phyloP scores from a whole-genome alignment of 92 coral and sea anemone genomes.

The Paragorgia papillata region DNA sequence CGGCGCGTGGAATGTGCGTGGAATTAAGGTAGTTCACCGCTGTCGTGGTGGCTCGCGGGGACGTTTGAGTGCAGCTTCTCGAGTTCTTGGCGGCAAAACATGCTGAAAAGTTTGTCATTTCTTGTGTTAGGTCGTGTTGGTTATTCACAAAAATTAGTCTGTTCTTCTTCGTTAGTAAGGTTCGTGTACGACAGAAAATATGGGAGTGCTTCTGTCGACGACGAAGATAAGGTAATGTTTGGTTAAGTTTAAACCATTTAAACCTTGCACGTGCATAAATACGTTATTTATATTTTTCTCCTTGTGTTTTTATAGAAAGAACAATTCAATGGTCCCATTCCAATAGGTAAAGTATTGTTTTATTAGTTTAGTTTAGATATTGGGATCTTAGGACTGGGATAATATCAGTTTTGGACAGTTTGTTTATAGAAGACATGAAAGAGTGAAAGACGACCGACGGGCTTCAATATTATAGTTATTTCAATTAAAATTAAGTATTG shows the following conservation, averaged over 20 bases:
- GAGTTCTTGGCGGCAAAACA: background rate
- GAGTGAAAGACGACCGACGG: too few relatives aligned
- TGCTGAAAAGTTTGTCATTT: constrained; percentile 4
- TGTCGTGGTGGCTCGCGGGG: constrained; percentile 5
- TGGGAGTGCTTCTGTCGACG: background rate
- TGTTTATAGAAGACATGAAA: too few relatives aligned
- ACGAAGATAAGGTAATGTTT: background rate
- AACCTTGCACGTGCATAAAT: background rate
- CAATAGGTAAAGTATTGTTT: constrained; percentile 18
- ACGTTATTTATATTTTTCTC: background rate
- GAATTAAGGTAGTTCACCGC: background rate
- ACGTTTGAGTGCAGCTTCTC: background rate
- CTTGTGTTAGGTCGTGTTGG: background rate
- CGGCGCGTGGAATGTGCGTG: too few relatives aligned
- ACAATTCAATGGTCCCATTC: constrained; percentile 32
- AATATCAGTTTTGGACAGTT: too few relatives aligned
- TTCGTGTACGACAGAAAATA: background rate
- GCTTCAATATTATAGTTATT: too few relatives aligned
- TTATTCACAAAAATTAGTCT: background rate
- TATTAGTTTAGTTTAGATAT: background rate
- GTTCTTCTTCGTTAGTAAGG: background rate
- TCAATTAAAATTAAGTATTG: too few relatives aligned
- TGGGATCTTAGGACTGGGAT: too few relatives aligned
- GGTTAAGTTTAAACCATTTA: too few relatives aligned
- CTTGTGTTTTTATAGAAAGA: constrained; percentile 18